phyloP scores from a whole-genome alignment of 2,113 vertebrate species.

The Gasterosteus aculeatus region DNA sequence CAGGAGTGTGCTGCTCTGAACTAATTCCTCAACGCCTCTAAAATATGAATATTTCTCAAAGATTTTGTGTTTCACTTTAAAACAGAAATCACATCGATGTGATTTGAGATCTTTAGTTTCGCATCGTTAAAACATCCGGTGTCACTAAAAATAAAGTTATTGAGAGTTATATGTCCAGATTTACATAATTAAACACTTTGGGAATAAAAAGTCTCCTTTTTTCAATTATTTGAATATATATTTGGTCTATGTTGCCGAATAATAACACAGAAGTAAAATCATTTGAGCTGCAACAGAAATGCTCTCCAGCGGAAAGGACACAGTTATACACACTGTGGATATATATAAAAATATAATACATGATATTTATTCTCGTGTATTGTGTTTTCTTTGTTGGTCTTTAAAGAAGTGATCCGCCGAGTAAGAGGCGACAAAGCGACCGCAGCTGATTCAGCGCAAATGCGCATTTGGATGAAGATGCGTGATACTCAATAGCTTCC shows the following conservation, averaged over 20 bases:
- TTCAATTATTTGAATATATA: neutral
- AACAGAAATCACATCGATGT: neutral
- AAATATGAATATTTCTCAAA: neutral
- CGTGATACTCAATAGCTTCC: neutral
- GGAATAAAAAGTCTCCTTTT: neutral
- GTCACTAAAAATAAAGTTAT: neutral
- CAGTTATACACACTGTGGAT: neutral
- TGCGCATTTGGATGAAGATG: neutral
- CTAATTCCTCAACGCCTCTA: neutral
- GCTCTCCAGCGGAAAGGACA: neutral
- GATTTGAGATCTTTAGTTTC: neutral
- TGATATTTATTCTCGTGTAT: neutral
- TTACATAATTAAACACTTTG: neutral
- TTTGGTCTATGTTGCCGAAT: neutral
- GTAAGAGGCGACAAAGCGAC: neutral
- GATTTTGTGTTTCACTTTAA: neutral
- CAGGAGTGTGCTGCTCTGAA: neutral
- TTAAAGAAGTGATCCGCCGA: neutral
- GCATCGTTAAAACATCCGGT: neutral
- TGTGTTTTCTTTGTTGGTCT: neutral
- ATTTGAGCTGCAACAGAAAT: conserved; percentile 2
- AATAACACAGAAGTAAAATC: neutral
- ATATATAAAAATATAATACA: neutral
- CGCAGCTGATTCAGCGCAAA: neutral
- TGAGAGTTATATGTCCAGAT: neutral